These are phyloP conservation scores for Aptenodytes patagonicus DNA, from an alignment of 2,113 vertebrate genomes.

Conservation along the genomic window DNA sequence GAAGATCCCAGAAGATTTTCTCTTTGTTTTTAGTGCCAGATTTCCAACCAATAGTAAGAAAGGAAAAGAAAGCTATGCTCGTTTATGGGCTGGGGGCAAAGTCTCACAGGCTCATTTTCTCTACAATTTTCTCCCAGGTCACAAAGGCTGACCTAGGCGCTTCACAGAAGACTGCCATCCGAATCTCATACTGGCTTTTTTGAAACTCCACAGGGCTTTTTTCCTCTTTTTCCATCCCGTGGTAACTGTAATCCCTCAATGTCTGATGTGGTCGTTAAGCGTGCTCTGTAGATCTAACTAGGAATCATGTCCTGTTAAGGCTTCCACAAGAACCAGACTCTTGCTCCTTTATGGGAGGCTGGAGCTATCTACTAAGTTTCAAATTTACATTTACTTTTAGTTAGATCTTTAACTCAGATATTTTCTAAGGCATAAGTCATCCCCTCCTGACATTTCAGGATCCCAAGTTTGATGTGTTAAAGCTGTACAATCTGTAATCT, in stretches of 20 bases:
- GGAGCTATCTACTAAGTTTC: not conserved
- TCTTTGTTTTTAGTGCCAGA: not conserved
- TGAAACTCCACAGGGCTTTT: not conserved
- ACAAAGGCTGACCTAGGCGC: not conserved
- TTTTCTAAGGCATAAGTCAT: not conserved
- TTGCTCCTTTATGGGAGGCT: not conserved
- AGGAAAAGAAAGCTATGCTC: not conserved
- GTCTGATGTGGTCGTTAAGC: not conserved
- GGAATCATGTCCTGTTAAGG: not conserved
- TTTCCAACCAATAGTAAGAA: not conserved
- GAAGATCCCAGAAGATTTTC: not conserved
- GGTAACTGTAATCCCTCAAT: not conserved
- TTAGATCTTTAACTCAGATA: not conserved
- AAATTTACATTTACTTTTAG: not conserved
- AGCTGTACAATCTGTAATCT: not conserved
- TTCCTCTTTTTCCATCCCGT: not conserved
- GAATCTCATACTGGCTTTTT: not conserved
- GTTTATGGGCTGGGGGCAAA: not conserved
- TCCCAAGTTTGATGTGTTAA: not conserved
- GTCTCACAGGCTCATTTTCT: not conserved
- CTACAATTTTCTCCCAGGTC: not conserved
- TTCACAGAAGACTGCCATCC: not conserved
- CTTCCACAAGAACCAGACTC: not conserved
- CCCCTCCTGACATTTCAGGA: not conserved
- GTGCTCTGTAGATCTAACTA: not conserved